Evolutionary conservation across 1,140 invertebrate species (phyloP).

Genomic region (Pseudomyrmex dendroicus): DNA sequence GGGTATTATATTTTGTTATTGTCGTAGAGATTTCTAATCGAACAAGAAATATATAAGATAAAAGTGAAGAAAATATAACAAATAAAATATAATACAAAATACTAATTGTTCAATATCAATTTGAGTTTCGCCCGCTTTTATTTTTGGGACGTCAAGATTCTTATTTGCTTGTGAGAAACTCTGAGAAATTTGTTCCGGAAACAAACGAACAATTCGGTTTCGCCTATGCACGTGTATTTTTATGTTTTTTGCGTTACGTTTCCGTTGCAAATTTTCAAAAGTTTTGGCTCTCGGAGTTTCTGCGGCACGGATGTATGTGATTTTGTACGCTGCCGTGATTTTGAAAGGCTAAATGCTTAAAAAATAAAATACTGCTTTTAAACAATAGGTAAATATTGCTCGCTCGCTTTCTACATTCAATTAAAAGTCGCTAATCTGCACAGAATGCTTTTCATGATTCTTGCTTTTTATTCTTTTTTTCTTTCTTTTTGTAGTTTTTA

Average conservation of each 20-base stretch:
- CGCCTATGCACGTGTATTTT: background rate
- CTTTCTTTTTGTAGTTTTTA: background rate
- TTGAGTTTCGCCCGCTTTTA: conserved; percentile 27
- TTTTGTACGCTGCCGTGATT: conserved; percentile 39
- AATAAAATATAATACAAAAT: background rate
- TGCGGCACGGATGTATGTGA: conserved; percentile 36
- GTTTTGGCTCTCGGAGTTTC: conserved; percentile 30
- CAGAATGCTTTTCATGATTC: background rate
- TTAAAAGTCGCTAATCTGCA: background rate
- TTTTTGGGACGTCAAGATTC: conserved; percentile 25
- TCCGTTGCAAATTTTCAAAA: conserved; percentile 9
- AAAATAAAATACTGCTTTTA: conserved; percentile 59
- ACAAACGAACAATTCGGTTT: background rate
- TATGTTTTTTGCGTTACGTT: background rate
- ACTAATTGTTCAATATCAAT: background rate
- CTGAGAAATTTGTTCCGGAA: conserved; percentile 19
- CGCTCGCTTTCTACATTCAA: background rate
- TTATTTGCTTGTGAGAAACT: conserved; percentile 47
- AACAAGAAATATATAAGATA: background rate
- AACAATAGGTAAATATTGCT: conserved; percentile 47
- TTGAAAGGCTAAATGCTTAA: background rate
- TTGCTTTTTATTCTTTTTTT: background rate
- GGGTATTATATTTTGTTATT: background rate
- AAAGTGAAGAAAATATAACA: background rate
- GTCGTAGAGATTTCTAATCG: background rate